Conservation (phyloP, 1,140 invertebrate species). For the Sarcophaga peregrina region DNA sequence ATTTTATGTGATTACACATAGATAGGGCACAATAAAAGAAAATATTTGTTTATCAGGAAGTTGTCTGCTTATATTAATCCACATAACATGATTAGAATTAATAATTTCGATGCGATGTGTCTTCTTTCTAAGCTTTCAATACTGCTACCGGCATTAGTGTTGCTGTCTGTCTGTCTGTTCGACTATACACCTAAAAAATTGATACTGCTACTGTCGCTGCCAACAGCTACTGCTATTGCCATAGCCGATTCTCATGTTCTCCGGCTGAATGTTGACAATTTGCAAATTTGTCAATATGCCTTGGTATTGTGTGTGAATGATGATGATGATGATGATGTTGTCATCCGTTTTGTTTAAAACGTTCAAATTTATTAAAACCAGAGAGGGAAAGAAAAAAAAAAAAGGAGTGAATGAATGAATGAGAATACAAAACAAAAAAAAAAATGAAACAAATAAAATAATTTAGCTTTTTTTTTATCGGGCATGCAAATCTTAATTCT, state of each 20-base stretch:
- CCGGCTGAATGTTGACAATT: constrained; percentile 11
- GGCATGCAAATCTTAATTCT: constrained; percentile 39
- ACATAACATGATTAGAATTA: constrained; percentile 40
- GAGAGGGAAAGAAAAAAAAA: neutral
- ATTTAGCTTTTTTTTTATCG: neutral
- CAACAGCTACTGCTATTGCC: constrained; percentile 1
- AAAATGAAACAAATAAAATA: neutral
- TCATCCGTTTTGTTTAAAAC: constrained; percentile 21
- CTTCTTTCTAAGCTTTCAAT: neutral
- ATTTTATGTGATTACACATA: no score
- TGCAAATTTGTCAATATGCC: constrained; percentile 36
- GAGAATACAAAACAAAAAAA: neutral
- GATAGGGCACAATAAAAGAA: neutral
- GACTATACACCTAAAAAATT: no score
- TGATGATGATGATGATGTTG: constrained; percentile 9
- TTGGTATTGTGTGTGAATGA: neutral
- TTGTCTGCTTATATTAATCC: constrained; percentile 42
- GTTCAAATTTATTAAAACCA: neutral
- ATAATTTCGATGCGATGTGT: neutral
- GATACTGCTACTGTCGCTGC: neutral
- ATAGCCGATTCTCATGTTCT: no score
- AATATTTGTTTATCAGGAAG: constrained; percentile 33
- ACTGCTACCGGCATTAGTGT: no score
- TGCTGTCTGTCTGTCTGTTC: no score
- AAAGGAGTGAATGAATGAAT: neutral